A percentile compares a stretch with the other conserved stretches of the same genome.
These are phyloP conservation scores for Eubasilissa regina DNA, from an alignment of 1,140 invertebrate species.

Conservation along the genomic window DNA sequence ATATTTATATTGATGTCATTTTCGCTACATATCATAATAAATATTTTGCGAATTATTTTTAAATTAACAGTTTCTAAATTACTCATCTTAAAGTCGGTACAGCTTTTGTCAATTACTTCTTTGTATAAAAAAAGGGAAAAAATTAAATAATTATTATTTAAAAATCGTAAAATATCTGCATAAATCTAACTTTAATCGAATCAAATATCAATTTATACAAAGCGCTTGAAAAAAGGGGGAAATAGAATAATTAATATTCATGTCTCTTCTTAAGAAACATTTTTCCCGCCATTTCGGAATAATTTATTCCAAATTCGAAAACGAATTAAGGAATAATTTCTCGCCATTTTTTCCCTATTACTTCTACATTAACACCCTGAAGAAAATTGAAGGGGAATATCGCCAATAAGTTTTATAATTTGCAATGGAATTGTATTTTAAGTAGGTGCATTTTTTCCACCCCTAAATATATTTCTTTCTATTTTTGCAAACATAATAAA, in stretches of 20 bases:
- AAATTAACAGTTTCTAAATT: too few species aligned
- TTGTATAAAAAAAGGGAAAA: too few species aligned
- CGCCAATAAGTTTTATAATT: conserved; percentile 28
- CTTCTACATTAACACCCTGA: conserved; percentile 51
- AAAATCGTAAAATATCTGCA: too few species aligned
- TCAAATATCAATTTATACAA: conserved; percentile 20
- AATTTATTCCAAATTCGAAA: conserved; percentile 58
- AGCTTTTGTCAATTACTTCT: too few species aligned
- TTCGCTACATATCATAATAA: too few species aligned
- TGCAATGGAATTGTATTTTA: background rate
- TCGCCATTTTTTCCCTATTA: conserved; percentile 43
- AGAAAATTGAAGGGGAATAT: conserved; percentile 9
- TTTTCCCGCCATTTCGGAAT: conserved; percentile 54
- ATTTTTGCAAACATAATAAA: too few species aligned
- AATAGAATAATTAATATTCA: conserved; percentile 34
- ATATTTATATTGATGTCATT: too few species aligned
- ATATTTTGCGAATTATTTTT: too few species aligned
- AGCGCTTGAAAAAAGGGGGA: background rate
- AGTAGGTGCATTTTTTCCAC: too few species aligned
- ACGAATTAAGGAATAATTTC: conserved; percentile 52
- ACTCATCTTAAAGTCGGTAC: too few species aligned
- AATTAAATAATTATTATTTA: too few species aligned
- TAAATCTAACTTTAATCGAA: background rate
- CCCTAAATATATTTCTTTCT: too few species aligned
- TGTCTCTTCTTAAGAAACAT: conserved; percentile 47